These are phyloP conservation scores for Thera obeliscata DNA, from an alignment of 2,888 invertebrate species.

Conservation along the genomic window DNA sequence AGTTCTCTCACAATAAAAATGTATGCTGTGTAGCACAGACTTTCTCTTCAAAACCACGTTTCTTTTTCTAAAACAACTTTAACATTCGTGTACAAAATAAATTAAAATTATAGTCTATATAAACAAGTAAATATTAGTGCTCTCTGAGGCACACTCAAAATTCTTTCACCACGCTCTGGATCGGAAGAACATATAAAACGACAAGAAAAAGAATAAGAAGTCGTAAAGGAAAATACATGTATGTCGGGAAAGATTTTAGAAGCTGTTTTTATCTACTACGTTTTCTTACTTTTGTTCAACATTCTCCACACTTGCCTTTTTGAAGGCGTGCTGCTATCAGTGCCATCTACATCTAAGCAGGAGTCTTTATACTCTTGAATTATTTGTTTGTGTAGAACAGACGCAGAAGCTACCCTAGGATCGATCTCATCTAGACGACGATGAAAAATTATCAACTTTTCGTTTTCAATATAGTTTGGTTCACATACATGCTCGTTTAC, in stretches of 20 bases:
- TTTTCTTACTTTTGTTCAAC: slow-evolving; percentile 6
- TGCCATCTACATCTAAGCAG: slow-evolving; percentile 7
- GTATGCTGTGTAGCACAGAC: too few relatives aligned
- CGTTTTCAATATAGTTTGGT: slow-evolving; percentile 6
- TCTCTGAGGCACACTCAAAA: too few relatives aligned
- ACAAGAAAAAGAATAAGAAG: too few relatives aligned
- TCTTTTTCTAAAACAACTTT: too few relatives aligned
- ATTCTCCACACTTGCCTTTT: slow-evolving; percentile 6
- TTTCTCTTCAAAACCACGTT: too few relatives aligned
- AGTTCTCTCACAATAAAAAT: too few relatives aligned
- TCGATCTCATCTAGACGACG: slow-evolving; percentile 3
- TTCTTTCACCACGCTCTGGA: too few relatives aligned
- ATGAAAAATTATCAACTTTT: slow-evolving; percentile 9
- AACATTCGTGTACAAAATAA: too few relatives aligned
- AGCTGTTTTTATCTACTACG: not conserved
- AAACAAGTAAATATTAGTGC: too few relatives aligned
- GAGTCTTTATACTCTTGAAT: slow-evolving; percentile 4
- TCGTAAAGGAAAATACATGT: too few relatives aligned
- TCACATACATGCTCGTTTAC: slow-evolving; percentile 8
- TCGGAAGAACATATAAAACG: too few relatives aligned
- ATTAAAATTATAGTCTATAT: too few relatives aligned
- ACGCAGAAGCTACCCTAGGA: not conserved
- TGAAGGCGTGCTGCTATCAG: not conserved
- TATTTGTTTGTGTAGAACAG: slow-evolving; percentile 8
- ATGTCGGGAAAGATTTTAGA: not conserved